Conservation (phyloP, 1,140 invertebrate species). For the Phymastichus coffea region DNA sequence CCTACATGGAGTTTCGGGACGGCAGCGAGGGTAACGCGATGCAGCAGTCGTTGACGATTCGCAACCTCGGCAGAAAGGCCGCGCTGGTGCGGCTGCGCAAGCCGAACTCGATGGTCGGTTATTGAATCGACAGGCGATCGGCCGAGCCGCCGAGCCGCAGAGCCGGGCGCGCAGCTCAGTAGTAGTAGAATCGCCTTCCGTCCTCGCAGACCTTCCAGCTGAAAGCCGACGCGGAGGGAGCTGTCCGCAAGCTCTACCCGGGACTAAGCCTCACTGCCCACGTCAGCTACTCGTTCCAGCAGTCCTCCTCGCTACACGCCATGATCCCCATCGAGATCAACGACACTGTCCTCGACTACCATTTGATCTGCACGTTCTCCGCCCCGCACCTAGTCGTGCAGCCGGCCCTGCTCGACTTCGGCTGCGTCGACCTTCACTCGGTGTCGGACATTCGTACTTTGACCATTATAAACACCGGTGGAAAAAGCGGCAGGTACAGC, state of each 20-base stretch:
- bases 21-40: slow-evolving; percentile 38
- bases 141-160: too few species aligned
- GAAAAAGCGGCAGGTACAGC: slow-evolving; percentile 35
- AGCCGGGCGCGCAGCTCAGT: too few species aligned
- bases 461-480: slow-evolving; percentile 37
- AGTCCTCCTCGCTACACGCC: slow-evolving; percentile 30
- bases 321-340: slow-evolving; percentile 45
- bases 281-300: slow-evolving; percentile 38
- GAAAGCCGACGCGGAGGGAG: slow-evolving; percentile 18
- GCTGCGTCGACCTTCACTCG: slow-evolving; percentile 38
- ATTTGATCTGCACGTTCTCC: slow-evolving; percentile 26
- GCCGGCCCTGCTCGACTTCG: slow-evolving; percentile 41
- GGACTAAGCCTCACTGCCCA: slow-evolving; percentile 37
- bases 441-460: slow-evolving; percentile 34
- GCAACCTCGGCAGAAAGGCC: slow-evolving; percentile 35
- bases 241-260: slow-evolving; percentile 35
- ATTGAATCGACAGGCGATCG: too few species aligned
- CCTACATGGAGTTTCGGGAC: slow-evolving; percentile 37
- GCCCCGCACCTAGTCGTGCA: slow-evolving; percentile 26
- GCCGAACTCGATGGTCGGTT: slow-evolving; percentile 39
- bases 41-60: slow-evolving; percentile 31
- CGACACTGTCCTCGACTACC: slow-evolving; percentile 36
- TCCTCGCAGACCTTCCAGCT: slow-evolving; percentile 39
- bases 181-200: too few species aligned
- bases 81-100: slow-evolving; percentile 33